Conservation (phyloP, 2,888 invertebrate species). For the Lithophane ornitopus region DNA sequence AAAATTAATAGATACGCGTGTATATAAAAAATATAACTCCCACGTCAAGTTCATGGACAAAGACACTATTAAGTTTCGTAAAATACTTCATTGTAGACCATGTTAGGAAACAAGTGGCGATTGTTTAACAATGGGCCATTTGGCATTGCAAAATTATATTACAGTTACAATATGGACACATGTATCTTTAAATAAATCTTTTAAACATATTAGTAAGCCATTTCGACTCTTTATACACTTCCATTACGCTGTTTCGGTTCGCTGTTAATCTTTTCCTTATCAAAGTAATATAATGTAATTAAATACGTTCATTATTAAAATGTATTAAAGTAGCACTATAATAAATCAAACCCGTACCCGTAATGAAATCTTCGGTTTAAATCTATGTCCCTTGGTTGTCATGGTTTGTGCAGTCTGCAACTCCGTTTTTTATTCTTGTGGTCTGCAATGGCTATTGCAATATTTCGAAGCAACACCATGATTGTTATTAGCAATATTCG, state of each 20-base stretch:
- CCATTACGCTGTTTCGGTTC: slow-evolving; percentile 16
- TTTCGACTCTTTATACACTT: slow-evolving; percentile 22
- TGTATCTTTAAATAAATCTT: slow-evolving; percentile 21
- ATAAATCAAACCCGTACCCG: neutral
- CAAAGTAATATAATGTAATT: neutral
- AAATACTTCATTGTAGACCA: slow-evolving; percentile 56
- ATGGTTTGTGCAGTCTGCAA: neutral
- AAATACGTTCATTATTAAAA: neutral
- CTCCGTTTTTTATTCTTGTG: too few relatives aligned
- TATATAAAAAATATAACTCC: slow-evolving; percentile 18
- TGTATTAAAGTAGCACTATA: neutral
- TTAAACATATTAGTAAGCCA: slow-evolving; percentile 21
- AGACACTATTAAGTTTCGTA: slow-evolving; percentile 28
- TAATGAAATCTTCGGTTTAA: neutral
- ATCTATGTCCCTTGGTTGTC: neutral
- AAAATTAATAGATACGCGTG: neutral
- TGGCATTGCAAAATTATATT: slow-evolving; percentile 63
- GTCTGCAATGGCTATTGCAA: neutral
- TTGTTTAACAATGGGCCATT: slow-evolving; percentile 65
- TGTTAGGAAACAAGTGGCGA: slow-evolving; percentile 53
- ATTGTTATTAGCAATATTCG: slow-evolving; percentile 17
- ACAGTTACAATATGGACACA: slow-evolving; percentile 31
- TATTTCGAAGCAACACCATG: neutral
- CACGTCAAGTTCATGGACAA: slow-evolving; percentile 64
- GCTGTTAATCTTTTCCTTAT: slow-evolving; percentile 11